These are phyloP conservation scores for Solenopsis invicta DNA, from an alignment of 1,140 invertebrate genomes.

Conservation along the genomic window DNA sequence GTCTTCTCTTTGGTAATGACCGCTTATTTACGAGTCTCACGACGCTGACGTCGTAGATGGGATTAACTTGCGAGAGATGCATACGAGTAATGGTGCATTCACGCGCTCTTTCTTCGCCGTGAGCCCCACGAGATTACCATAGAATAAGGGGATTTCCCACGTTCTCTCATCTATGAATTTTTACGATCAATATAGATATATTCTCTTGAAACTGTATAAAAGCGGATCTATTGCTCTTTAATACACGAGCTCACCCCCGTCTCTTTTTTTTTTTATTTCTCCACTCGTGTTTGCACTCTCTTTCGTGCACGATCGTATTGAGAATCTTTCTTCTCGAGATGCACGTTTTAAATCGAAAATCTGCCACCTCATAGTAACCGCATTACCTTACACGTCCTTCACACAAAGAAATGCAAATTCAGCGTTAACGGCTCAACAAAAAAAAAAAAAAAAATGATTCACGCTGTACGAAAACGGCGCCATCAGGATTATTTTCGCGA, in stretches of 20 bases:
- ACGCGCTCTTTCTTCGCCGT: not conserved
- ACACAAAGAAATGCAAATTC: conserved; percentile 26
- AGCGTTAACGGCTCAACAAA: conserved; percentile 13
- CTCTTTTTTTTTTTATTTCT: not conserved
- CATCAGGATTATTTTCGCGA: conserved; percentile 46
- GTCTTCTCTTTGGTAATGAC: conserved; percentile 37
- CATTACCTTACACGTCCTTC: not conserved
- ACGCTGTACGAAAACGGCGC: conserved; percentile 25
- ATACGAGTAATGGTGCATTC: conserved; percentile 31
- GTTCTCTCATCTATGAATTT: conserved; percentile 18
- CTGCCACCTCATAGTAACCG: not conserved
- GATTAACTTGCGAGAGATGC: conserved; percentile 47
- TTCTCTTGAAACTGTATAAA: not conserved
- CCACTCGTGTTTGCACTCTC: not conserved
- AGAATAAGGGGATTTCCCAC: not conserved
- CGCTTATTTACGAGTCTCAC: conserved; percentile 44
- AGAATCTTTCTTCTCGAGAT: not conserved
- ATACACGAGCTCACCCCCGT: not conserved
- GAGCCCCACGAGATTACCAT: conserved; percentile 8
- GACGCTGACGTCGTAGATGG: conserved; percentile 13
- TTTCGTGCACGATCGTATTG: not conserved
- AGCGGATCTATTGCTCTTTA: not conserved
- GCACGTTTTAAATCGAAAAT: not conserved
- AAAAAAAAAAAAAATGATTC: conserved; percentile 28
- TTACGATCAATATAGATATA: conserved; percentile 36